Base-by-base conservation (phyloP, 2,113 vertebrate species). In the Cnemophilus loriae region DNA sequence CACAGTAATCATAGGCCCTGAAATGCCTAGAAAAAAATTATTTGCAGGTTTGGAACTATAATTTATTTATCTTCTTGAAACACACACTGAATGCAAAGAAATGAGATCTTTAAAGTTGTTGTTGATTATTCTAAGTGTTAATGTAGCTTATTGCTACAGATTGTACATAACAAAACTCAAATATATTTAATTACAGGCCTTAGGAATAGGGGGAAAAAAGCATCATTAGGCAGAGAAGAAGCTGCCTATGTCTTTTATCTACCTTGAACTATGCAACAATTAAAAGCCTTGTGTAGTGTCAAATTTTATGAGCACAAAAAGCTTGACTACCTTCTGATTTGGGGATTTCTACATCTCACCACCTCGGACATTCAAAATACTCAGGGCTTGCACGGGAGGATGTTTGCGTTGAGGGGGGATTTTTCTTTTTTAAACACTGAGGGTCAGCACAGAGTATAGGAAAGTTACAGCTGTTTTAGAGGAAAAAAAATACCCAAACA, bases 151-250 rank as follows among this genome's bases (percentile, higher is more conserved):
- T 44, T 87, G 2, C 26, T 68, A 86, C 9, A 85, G 33, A 35
- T 7, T 12, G 3, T 14, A 35, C 14, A 20, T 22, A 76, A 49
- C 9, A 78, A 84, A 65, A 70, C 11, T 41, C 24, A 24, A 32
- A 16, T 15, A 13, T 3, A 5, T 16, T 52, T 47, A 56, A 30
- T 3, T n/a, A 18, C 2, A 11, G 44, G 21, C 11, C 28, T 85
- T 22, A 41, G 15, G 15, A 63, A 79, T 2, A 17, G 4, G 47
- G 12, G 1, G 0, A 2, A 26, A 24, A 47, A 3, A 1, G 2
- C 13, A 61, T 2, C 4, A 44, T 27, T 46, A 39, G 44, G 21
- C 22, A 32, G 27, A 70, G 74, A 83, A 77, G 18, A 28, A 26
- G 16, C 5, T 63, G 35, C 22, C 22, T 16, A 6, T 12, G 6